Evolutionary conservation across 2,888 invertebrate species (phyloP), one percentile per base, ranked within the genome.

Genomic region (Eutolmus rufibarbis): DNA sequence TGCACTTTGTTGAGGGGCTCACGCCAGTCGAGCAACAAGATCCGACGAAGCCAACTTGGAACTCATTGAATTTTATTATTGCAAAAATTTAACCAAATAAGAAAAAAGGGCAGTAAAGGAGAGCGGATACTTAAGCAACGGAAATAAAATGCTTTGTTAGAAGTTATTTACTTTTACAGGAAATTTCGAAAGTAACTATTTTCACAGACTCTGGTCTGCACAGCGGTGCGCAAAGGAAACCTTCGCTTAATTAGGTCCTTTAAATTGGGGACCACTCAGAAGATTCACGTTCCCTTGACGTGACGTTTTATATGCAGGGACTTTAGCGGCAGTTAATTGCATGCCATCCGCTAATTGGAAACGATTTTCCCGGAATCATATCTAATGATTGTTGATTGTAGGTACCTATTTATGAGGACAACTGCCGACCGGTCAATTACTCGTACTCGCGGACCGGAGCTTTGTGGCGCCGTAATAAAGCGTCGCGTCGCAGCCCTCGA

Each of bases 261-360:
- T 66, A 66, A 34, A 51, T 66, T 56, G 79, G 31, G 51, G 34
- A 8, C 51, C 79, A 28, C 37, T 66, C 66, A 66, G 40, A 37
- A 23, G 66, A 84, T 84, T 66, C 66, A 66, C 40, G 82, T 84
- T 66, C 12, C 37, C 37, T 66, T 84, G 66, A 66, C 57, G 40
- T 84, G 66, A 66, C 57, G 40, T 31, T 57, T 84, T 84, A 84
- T 66, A 51, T 57, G 23, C 51, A 31, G 40, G 37, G 37, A 34
- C n/a, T 84, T 84, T 51, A 79, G 46, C 66, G 66, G 28, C 57
- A 66, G 82, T 84, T 84, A 84, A 84, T 84, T 84, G 82, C 82
- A 66, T 84, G 82, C 82, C 82, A 66, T 31, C 28, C 66, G 40
- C 82, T 84, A 84, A 84, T 84, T 84, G 82, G 66, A 28, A 84